phyloP scores from a whole-genome alignment of 1,140 invertebrate species.

The Cardiocondyla obscurior region DNA sequence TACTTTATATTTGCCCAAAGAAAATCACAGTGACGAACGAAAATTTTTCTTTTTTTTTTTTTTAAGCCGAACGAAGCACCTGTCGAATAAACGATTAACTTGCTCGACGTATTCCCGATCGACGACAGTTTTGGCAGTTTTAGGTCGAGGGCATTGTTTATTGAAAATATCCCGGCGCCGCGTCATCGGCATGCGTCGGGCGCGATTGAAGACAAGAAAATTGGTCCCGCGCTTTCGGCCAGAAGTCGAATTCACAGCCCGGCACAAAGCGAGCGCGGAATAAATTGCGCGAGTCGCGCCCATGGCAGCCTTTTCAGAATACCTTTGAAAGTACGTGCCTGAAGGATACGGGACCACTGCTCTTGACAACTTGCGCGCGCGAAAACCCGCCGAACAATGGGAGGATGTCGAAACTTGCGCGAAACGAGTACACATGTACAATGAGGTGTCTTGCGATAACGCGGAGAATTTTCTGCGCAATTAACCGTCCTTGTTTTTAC shows the following conservation, averaged over 20 bases:
- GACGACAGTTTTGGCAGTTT: conserved; percentile 40
- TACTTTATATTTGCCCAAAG: not conserved
- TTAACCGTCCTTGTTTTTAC: not conserved
- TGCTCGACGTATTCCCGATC: not conserved
- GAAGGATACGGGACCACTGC: conserved; percentile 39
- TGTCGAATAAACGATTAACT: conserved; percentile 36
- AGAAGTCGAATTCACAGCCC: conserved; percentile 46
- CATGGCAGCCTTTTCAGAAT: conserved; percentile 50
- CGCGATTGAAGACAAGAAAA: conserved; percentile 41
- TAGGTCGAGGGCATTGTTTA: conserved; percentile 30
- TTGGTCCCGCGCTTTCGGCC: conserved; percentile 27
- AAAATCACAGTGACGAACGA: not conserved
- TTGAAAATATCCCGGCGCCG: conserved; percentile 24
- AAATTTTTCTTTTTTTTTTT: not conserved
- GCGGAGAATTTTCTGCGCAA: conserved; percentile 12
- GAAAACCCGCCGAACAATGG: conserved; percentile 15
- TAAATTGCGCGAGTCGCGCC: conserved; percentile 59
- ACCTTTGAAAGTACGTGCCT: conserved; percentile 35
- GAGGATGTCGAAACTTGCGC: conserved; percentile 34
- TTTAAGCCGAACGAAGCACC: not conserved
- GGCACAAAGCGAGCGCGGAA: conserved; percentile 52
- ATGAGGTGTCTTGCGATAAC: conserved; percentile 3
- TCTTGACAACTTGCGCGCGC: conserved; percentile 27
- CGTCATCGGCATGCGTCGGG: not conserved
- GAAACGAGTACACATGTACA: conserved; percentile 7